Evolutionary conservation across 2,888 invertebrate species (phyloP), one percentile per base, ranked within the genome.

Genomic region (Cheilosia pagana): DNA sequence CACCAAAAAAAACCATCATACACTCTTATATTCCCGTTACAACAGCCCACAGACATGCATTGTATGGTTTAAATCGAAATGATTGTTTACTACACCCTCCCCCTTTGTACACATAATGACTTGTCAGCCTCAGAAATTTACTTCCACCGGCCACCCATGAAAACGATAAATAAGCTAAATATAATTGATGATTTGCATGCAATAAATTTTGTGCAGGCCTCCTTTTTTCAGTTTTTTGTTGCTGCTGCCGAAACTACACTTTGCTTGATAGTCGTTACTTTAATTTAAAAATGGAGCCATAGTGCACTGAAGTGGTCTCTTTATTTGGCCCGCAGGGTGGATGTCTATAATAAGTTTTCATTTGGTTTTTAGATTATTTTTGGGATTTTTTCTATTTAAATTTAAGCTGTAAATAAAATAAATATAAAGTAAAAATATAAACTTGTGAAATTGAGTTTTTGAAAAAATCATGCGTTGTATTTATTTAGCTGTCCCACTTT

Each of bases 181-280:
- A 50, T 82, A 82, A 82, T 82, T 82, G 82, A 78, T 21, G 72
- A 72, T 72, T 78, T 72, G 82, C 82, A 82, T 82, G 82, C 78
- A 62, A 82, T 55, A 71, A 63, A 74, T 68, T 78, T 78, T 77
- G 60, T 65, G 39, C 59, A 65, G 45, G 45, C 45, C 45, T 45
- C 8, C 19, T 45, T 19, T n/a, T n/a, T 45, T 2, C 19, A 8
- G 1, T 43, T 43, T 43, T 5, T 16, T 43, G 19, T 8, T 19
- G 8, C 45, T 16, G 8, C 45, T n/a, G 8, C n/a, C 19, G 2
- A 45, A 19, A 43, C 2, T 16, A 6, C 14, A 41, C 41, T 14
- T n/a, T n/a, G 6, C 4, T 1, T n/a, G 4, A 6, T 35, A n/a
- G 4, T 41, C 3, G 7, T 16, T 43, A 0, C 8, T 45, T 45